Conservation (phyloP, 2,113 vertebrate species). For the Mugil cephalus region DNA sequence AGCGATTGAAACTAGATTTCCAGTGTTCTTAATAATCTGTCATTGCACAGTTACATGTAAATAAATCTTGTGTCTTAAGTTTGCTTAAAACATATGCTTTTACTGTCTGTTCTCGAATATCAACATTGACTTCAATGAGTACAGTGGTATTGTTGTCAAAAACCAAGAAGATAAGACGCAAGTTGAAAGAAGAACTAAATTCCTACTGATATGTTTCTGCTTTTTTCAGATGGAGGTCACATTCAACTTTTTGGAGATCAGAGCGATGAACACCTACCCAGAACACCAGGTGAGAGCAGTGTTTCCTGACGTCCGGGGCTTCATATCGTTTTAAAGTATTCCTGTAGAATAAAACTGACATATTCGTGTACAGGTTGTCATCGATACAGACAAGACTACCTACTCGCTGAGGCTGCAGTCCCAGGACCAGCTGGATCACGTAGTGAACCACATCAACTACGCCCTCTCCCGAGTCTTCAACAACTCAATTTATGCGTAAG, state of each 20-base stretch:
- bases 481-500: conserved; percentile 90
- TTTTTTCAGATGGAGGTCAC: conserved; percentile 80
- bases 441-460: conserved; percentile 89
- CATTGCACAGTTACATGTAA: too few relatives aligned
- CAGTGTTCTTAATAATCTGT: too few relatives aligned
- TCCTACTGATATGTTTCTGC: background rate
- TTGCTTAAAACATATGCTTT: too few relatives aligned
- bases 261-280: conserved; percentile 83
- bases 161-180: background rate
- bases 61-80: too few relatives aligned
- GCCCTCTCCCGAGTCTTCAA: conserved; percentile 91
- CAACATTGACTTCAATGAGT: background rate
- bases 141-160: background rate
- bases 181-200: background rate
- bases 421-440: conserved; percentile 88
- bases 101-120: background rate
- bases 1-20: background rate
- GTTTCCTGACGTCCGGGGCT: background rate
- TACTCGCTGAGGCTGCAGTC: conserved; percentile 87
- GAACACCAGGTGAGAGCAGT: conserved; percentile 78
- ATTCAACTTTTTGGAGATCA: conserved; percentile 86
- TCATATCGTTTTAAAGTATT: background rate
- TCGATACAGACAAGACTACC: conserved; percentile 91
- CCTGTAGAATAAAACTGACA: background rate
- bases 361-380: conserved; percentile 84